Conservation (phyloP, 2,113 vertebrate genomes). For the Amblyornis subalaris region DNA sequence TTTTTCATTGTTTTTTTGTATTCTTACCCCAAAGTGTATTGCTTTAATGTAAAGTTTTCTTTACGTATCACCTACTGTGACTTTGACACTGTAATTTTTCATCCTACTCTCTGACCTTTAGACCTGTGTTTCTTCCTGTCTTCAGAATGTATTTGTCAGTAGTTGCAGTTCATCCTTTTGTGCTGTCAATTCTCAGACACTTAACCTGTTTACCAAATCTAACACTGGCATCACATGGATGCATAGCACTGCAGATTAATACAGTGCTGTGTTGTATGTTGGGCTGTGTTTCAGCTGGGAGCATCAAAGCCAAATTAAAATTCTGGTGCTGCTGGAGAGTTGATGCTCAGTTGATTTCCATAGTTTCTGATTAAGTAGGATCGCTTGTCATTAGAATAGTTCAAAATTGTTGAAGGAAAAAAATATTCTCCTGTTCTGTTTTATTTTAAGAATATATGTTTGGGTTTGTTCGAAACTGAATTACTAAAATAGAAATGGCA, state of each 20-base stretch:
- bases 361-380: neutral
- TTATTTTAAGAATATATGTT: neutral
- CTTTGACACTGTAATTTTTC: neutral
- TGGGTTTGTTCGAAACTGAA: neutral
- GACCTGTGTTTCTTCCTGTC: neutral
- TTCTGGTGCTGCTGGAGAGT: neutral
- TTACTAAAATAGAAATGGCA: neutral
- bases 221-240: neutral
- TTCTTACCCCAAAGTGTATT: neutral
- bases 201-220: neutral
- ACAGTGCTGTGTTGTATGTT: neutral
- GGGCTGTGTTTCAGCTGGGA: neutral
- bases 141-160: neutral
- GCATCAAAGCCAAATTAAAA: neutral
- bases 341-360: neutral
- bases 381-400: neutral
- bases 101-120: neutral
- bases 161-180: neutral
- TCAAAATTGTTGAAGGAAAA: neutral
- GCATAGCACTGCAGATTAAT: neutral
- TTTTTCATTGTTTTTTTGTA: neutral
- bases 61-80: neutral
- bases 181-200: neutral
- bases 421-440: neutral
- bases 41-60: neutral